phyloP scores from a whole-genome alignment of 2,113 vertebrate genomes.

The Notiomystis cincta region DNA sequence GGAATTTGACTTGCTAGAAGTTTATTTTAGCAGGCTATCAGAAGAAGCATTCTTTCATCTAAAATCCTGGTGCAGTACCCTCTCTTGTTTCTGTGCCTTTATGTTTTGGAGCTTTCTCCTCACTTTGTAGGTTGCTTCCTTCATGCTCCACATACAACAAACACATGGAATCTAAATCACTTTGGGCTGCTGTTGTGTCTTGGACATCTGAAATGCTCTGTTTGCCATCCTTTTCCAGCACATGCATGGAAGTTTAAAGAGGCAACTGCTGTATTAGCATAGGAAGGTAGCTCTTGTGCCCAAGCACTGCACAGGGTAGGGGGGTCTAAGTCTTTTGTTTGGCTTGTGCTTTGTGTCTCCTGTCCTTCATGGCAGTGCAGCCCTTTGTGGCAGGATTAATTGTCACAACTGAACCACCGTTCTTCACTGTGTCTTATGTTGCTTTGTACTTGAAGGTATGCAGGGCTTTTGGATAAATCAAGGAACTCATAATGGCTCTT shows the following conservation, averaged over 20 bases:
- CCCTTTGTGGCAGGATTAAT: background rate
- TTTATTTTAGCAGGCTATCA: conserved; percentile 62
- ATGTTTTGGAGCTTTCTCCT: background rate
- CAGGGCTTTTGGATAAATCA: background rate
- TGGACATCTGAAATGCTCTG: conserved; percentile 4
- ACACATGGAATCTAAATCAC: background rate
- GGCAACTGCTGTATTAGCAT: background rate
- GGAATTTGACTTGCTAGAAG: conserved; percentile 59
- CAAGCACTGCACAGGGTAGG: background rate
- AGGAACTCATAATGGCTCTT: background rate
- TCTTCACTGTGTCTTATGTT: background rate
- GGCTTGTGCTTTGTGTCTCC: background rate
- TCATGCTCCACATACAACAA: background rate
- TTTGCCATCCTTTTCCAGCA: background rate
- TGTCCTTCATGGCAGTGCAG: background rate
- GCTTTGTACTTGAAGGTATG: background rate
- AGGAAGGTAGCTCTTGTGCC: background rate
- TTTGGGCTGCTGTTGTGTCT: background rate
- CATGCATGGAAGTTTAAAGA: conserved; percentile 1
- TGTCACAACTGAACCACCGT: background rate
- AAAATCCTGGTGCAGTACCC: conserved; percentile 25
- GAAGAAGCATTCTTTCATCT: conserved; percentile 46
- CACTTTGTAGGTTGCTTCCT: conserved; percentile 1
- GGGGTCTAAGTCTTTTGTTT: background rate
- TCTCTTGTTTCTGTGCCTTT: background rate